Base-by-base conservation (phyloP, 2,888 invertebrate genomes). In the Lordiphosa fenestrarum region DNA sequence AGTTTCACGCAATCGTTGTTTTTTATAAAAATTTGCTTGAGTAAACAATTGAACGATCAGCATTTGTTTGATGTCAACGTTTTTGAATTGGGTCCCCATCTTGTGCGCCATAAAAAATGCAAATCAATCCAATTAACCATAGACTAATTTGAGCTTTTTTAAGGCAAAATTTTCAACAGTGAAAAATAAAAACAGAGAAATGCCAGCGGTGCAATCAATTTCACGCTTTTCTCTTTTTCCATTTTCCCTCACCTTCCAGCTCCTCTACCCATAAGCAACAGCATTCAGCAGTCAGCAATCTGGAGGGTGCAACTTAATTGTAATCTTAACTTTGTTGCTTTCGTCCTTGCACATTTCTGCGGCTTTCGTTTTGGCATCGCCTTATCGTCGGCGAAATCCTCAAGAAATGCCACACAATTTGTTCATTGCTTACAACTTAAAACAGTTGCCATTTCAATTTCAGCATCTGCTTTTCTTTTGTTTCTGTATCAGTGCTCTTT, bases 171-270 rank as follows among this genome's bases (percentile, higher is more conserved):
- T 21, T 12, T 33, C 23, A 58, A 50, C 15, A 39, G 38, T 38
- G 44, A 13, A 33, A 35, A 38, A 15, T 15, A 42, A 30, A 41
- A 42, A 30, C 19, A 36, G 6, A 15, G 39, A 65, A 73, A 76
- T 82, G 69, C 74, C 78, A 55, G 63, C 56, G 59, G 66, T 50
- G 69, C 83, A 78, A 82, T 77, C 83, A 77, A 77, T 77, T 77
- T 77, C 78, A 77, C 71, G 76, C 69, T 48, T 55, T 46, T 47
- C 39, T 23, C 13, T 50, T 19, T 15, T 23, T 7, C 9, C 46
- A 33, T 6, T 12, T 47, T 7, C 10, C 13, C 10, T 12, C 10
- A 19, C 19, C 23, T 33, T 23, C 40, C n/a, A 15, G 30, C 33
- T 35, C 41, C 41, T 19, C 33, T 37, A 47, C 46, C 51, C 47